phyloP scores from a whole-genome alignment of 2,113 vertebrate species.

The Agapornis roseicollis region DNA sequence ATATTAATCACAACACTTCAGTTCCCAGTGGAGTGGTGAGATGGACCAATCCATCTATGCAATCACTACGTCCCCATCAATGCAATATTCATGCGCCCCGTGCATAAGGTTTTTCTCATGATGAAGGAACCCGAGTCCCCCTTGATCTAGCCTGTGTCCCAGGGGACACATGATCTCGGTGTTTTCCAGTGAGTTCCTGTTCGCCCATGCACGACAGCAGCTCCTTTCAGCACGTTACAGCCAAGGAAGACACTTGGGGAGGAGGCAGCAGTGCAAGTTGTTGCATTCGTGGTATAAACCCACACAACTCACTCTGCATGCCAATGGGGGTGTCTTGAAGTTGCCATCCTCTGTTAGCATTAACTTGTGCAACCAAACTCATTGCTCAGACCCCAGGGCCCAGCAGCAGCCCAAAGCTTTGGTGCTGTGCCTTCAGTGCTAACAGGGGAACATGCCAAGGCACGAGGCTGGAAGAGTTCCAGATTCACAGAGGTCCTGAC shows the following conservation, averaged over 20 bases:
- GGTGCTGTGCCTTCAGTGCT: neutral
- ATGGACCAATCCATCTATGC: rapidly evolving
- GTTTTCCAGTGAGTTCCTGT: neutral
- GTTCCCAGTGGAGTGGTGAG: rapidly evolving
- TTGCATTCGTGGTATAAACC: too few relatives aligned
- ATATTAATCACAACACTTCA: neutral
- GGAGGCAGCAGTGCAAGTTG: neutral
- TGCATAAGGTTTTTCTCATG: rapidly evolving
- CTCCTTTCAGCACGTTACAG: neutral
- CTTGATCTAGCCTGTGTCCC: rapidly evolving
- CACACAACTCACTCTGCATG: neutral
- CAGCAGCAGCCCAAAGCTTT: neutral
- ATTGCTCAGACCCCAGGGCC: neutral
- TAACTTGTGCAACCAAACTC: too few relatives aligned
- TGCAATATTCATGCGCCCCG: neutral
- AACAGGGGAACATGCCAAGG: rapidly evolving
- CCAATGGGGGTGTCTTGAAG: rapidly evolving
- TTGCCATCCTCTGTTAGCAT: rapidly evolving
- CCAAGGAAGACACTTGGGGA: rapidly evolving
- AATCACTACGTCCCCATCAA: rapidly evolving
- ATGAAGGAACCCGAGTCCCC: rapidly evolving
- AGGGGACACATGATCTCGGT: rapidly evolving
- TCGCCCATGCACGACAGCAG: neutral
- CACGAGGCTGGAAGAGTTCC: neutral
- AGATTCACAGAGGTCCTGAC: too few relatives aligned